Evolutionary conservation across 37 sponge, comb jelly and placozoan species (phyloP), one percentile per base, ranked within the genome.

Genomic region (Diacarnus erythraeanus): DNA sequence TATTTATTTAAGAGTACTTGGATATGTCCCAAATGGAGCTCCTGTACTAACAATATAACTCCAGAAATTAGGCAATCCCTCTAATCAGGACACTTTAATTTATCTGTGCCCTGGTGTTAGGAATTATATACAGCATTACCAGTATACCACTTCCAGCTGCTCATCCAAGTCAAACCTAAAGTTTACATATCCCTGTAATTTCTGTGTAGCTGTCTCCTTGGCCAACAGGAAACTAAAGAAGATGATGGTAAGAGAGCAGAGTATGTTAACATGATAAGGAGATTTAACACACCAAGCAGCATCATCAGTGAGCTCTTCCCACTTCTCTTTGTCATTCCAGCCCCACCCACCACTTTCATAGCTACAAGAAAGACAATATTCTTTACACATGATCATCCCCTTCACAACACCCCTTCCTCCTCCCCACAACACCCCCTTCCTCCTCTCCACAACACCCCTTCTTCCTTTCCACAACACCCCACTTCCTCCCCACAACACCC

Each of bases 151-250:
- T 67, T 89, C 94, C 47, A 87, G 42, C 20, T 57, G 44, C n/a
- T 89, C 88, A 37, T 94, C 94, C 25, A 94, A 35, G 33, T 94
- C 94, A 83, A 90, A 94, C 0, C 94, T 57, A 38, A 90, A 90
- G 66, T 77, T 87, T 36, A 90, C 74, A 36, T 84, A 90, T 21
- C 92, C 94, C 22, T 82, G 41, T 0, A 83, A 84, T 17, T 25
- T 34, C 4, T 39, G 35, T 34, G 79, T 40, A 3, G 12, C 74
- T 21, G 72, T 29, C 20, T 82, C 74, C n/a, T 69, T 38, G 10
- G 92, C 94, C 17, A 94, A 47, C 0, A 94, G 72, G 35, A 84
- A 89, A 20, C 94, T 94, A 58, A 9, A 30, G 30, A 59, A 23
- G 64, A 6, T 29, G 4, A 15, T 8, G 64, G 64, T 29, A 39